Evolutionary conservation across 2,888 invertebrate genomes (phyloP).

Genomic region (Drosophila robusta): DNA sequence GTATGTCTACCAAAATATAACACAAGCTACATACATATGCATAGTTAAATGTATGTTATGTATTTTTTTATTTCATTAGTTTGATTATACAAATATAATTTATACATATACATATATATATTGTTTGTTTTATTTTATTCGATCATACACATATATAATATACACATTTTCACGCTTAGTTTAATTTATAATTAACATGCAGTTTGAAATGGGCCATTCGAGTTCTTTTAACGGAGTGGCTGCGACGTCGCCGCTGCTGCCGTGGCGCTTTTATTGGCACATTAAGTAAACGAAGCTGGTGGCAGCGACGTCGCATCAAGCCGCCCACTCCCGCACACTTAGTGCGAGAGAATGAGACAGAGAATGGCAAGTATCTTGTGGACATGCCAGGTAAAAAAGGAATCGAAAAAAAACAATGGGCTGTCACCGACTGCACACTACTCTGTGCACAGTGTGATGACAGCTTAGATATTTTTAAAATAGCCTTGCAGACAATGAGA

Average conservation of each 20-base stretch:
- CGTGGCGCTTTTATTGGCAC: slow-evolving; percentile 12
- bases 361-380: neutral
- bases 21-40: neutral
- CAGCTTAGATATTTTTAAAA: too few species aligned
- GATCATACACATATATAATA: neutral
- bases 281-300: neutral
- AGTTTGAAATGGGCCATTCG: slow-evolving; percentile 24
- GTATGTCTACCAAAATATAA: slow-evolving; percentile 22
- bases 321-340: slow-evolving; percentile 17
- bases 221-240: slow-evolving; percentile 31
- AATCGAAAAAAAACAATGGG: slow-evolving; percentile 4
- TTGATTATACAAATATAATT: too few species aligned
- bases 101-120: neutral
- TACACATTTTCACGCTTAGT: slow-evolving; percentile 18
- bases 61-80: too few species aligned
- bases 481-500: too few species aligned
- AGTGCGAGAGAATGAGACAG: slow-evolving; percentile 5
- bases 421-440: neutral
- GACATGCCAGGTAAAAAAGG: slow-evolving; percentile 19
- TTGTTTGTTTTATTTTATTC: neutral
- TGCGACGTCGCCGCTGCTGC: slow-evolving; percentile 36
- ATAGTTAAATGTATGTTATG: neutral
- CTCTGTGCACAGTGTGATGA: neutral
- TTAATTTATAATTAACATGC: slow-evolving; percentile 30
- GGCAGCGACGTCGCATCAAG: slow-evolving; percentile 2